Percentiles rank a stretch among this genome's conserved stretches.
Evolutionary conservation across 2,797 vertebrate species (phyloP).

Genomic region (Gallinago stenura): DNA sequence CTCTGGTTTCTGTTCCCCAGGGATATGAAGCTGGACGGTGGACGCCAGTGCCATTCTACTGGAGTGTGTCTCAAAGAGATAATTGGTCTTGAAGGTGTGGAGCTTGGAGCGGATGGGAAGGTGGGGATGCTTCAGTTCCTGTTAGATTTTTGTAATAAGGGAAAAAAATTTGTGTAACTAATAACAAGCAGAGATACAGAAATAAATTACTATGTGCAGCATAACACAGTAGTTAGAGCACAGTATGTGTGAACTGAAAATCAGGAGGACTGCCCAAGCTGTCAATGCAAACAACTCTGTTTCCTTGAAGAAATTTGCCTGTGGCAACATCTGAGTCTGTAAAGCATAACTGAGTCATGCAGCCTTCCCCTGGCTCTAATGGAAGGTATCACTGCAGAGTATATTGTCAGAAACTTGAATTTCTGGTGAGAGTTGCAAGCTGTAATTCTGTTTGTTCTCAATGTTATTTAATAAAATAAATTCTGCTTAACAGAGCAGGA

Average conservation of each 20-base stretch:
- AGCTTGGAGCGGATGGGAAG: constrained; percentile 97
- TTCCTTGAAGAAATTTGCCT: constrained; percentile 19
- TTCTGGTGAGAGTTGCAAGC: neutral
- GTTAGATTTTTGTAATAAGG: neutral
- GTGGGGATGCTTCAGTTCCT: constrained; percentile 78
- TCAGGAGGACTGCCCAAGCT: neutral
- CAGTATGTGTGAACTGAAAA: neutral
- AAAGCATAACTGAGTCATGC: neutral
- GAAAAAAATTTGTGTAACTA: neutral
- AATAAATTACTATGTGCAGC: neutral
- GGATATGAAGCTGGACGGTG: constrained; percentile 92
- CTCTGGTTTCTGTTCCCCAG: constrained; percentile 78
- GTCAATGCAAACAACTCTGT: neutral
- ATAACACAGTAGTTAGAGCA: neutral
- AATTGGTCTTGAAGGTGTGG: constrained; percentile 96
- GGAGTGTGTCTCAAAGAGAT: constrained; percentile 95
- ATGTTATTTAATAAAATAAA: neutral
- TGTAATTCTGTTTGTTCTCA: neutral
- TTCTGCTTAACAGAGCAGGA: neutral
- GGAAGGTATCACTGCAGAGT: neutral
- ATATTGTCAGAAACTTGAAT: neutral
- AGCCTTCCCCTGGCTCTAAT: neutral
- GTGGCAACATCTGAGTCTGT: neutral
- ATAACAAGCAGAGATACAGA: neutral
- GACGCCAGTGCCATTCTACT: constrained; percentile 91